Evolutionary conservation across 2,888 invertebrate genomes (phyloP).

Genomic region (Harpagoxenus sublaevis): DNA sequence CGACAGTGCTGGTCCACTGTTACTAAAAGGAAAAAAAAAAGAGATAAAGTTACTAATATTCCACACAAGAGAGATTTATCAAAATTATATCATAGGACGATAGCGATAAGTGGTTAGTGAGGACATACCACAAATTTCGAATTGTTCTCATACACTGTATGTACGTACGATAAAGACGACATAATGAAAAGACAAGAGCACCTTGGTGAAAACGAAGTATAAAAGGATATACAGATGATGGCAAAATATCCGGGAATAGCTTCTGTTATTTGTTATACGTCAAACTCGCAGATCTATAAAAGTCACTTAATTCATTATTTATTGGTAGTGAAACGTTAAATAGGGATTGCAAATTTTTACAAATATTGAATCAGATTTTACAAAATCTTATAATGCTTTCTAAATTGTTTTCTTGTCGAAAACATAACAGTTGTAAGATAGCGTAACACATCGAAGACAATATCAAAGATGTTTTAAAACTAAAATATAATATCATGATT

Average conservation of each 20-base stretch:
- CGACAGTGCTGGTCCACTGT: slow-evolving; percentile 73
- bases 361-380: slow-evolving; percentile 68
- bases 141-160: slow-evolving; percentile 52
- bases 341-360: slow-evolving; percentile 66
- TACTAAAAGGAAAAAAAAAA: not conserved
- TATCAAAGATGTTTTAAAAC: slow-evolving; percentile 67
- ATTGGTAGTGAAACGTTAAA: slow-evolving; percentile 61
- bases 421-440: slow-evolving; percentile 70
- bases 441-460: slow-evolving; percentile 76
- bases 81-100: slow-evolving; percentile 57
- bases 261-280: slow-evolving; percentile 53
- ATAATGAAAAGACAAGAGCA: slow-evolving; percentile 62
- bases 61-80: slow-evolving; percentile 45
- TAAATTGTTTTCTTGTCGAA: slow-evolving; percentile 64
- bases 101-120: slow-evolving; percentile 6
- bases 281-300: slow-evolving; percentile 25
- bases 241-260: slow-evolving; percentile 39
- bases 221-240: slow-evolving; percentile 58
- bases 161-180: not conserved
- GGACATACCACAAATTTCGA: slow-evolving; percentile 45
- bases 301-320: slow-evolving; percentile 40
- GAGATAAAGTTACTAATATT: slow-evolving; percentile 32
- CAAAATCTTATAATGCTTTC: slow-evolving; percentile 67
- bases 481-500: slow-evolving; percentile 68
- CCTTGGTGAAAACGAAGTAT: slow-evolving; percentile 74